Conservation (phyloP, 1,140 invertebrate species). For the Hetaerina americana region DNA sequence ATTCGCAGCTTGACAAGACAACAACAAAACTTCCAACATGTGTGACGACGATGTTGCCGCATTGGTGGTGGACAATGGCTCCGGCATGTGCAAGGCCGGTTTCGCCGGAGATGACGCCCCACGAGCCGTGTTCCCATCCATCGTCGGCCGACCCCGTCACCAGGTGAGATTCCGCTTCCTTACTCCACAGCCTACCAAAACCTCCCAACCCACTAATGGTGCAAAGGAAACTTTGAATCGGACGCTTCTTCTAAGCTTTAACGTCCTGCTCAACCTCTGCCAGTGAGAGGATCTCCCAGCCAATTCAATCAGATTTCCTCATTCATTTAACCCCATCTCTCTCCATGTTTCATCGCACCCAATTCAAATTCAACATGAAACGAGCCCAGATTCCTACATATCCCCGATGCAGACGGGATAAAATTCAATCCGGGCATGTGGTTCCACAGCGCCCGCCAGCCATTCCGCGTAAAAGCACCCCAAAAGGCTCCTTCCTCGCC, state of each 20-base stretch:
- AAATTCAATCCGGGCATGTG: background rate
- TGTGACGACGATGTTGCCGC: conserved; percentile 82
- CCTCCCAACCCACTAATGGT: background rate
- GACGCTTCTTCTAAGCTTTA: no score
- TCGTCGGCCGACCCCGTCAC: conserved; percentile 70
- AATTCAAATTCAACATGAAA: no score
- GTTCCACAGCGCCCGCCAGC: background rate
- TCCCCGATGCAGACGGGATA: no score
- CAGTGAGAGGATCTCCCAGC: no score
- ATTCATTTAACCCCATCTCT: no score
- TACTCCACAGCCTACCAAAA: background rate
- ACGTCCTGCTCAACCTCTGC: no score
- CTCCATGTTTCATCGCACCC: no score
- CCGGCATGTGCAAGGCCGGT: conserved; percentile 83
- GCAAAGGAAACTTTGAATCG: no score
- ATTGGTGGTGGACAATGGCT: conserved; percentile 79
- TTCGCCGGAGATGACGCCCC: conserved; percentile 84
- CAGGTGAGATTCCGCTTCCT: conserved; percentile 43
- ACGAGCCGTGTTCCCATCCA: conserved; percentile 77
- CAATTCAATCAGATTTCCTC: no score
- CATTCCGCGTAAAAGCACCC: no score
- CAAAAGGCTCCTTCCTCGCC: background rate
- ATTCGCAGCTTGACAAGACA: background rate
- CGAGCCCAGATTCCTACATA: no score
- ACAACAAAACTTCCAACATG: conserved; percentile 41